Percentiles rank a stretch among this genome's conserved stretches.
These are phyloP conservation scores for Cecidostiba fungosa DNA, from an alignment of 2,888 invertebrate genomes.

Conservation along the genomic window DNA sequence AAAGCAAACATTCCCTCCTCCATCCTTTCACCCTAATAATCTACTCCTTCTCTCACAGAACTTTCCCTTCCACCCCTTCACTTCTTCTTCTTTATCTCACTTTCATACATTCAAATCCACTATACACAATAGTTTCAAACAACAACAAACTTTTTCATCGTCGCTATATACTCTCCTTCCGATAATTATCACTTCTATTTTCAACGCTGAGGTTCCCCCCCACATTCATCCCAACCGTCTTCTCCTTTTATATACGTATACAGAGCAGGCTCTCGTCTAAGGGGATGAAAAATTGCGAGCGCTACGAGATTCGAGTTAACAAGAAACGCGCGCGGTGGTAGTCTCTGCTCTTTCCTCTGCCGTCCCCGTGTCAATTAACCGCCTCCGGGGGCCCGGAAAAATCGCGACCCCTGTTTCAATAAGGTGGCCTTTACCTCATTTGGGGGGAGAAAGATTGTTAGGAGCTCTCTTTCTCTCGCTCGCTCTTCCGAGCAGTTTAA, in stretches of 20 bases:
- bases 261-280: constrained; percentile 67
- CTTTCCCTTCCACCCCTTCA: neutral
- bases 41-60: constrained; percentile 24
- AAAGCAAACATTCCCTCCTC: constrained; percentile 56
- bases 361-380: constrained; percentile 79
- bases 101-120: neutral
- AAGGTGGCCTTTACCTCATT: constrained; percentile 80
- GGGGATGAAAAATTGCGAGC: constrained; percentile 79
- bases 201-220: neutral
- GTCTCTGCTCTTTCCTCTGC: constrained; percentile 69
- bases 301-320: constrained; percentile 78
- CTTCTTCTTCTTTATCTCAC: neutral
- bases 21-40: constrained; percentile 44
- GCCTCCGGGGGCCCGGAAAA: constrained; percentile 77
- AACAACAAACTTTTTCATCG: neutral
- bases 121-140: neutral
- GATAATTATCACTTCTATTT: constrained; percentile 16
- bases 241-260: neutral
- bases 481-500: constrained; percentile 74
- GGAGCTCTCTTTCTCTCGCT: constrained; percentile 65
- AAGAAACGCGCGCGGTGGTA: constrained; percentile 73
- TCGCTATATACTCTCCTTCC: neutral
- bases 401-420: constrained; percentile 80
- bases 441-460: constrained; percentile 78
- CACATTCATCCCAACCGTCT: neutral